Evolutionary conservation across 2,888 invertebrate genomes (phyloP), one percentile per base, ranked within the genome.

Genomic region (Euzophera pinguis): DNA sequence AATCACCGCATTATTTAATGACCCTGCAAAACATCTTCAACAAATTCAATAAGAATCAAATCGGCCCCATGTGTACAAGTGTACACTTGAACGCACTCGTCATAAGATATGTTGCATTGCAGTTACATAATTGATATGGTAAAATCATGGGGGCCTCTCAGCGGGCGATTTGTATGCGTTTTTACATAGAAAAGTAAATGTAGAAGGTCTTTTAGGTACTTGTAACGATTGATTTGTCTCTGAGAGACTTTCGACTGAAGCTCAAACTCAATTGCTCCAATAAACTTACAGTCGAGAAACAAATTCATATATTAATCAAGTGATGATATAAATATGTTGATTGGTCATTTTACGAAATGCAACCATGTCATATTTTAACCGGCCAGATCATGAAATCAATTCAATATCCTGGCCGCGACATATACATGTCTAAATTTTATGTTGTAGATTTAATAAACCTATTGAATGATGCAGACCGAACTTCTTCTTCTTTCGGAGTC

Each of bases 41-140:
- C 74, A 71, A 79, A 81, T 72, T 77, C 81, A 81, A 85, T 84
- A 78, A 82, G 86, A 81, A 80, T 81, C 80, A 76, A 79, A 78
- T 72, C 76, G 64, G 55, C 69, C 79, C 69, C 89, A 90, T 89
- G 89, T 89, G 89, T 84, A 85, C 78, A 69, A 90, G 89, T 67
- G 71, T 78, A 63, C 64, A 73, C 75, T 63, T 65, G 62, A 74
- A 65, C 73, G 76, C 79, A 76, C 74, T 75, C 83, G 79, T 81
- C 82, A 81, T 80, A 78, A 67, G 67, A 67, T 72, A 77, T 73
- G 78, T 73, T 75, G 71, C 69, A 67, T 71, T 67, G 64, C 67
- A 69, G 69, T 72, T 75, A 74, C 69, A 67, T 75, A 79, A 85
- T 84, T 85, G 81, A 77, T 74, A 77, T 75, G 75, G 67, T 64